These are phyloP conservation scores for Acleris holmiana DNA, from an alignment of 2,888 invertebrate genomes.

Conservation along the genomic window DNA sequence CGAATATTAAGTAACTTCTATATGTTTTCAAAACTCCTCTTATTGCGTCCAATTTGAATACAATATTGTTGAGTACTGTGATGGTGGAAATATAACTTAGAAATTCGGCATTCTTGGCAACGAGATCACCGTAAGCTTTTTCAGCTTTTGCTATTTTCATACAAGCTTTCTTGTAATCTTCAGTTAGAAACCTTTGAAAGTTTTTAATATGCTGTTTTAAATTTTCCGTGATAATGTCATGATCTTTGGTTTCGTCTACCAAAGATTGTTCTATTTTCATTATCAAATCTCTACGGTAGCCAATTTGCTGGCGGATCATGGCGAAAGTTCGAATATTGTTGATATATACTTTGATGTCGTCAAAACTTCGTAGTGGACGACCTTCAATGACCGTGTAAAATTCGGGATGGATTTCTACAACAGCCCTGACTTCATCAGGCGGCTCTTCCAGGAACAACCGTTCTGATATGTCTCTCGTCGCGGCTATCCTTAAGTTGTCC, in stretches of 20 bases:
- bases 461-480: slow-evolving; percentile 80
- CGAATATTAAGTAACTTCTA: slow-evolving; percentile 70
- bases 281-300: slow-evolving; percentile 71
- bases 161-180: slow-evolving; percentile 77
- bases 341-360: slow-evolving; percentile 85
- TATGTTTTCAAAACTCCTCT: slow-evolving; percentile 70
- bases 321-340: slow-evolving; percentile 79
- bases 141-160: slow-evolving; percentile 64
- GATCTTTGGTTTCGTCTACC: slow-evolving; percentile 61
- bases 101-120: slow-evolving; percentile 66
- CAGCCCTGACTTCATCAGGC: slow-evolving; percentile 82
- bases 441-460: slow-evolving; percentile 84
- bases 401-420: slow-evolving; percentile 87
- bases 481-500: slow-evolving; percentile 73
- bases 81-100: slow-evolving; percentile 63
- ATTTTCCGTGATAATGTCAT: slow-evolving; percentile 61
- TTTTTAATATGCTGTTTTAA: slow-evolving; percentile 71
- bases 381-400: slow-evolving; percentile 87
- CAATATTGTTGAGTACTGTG: slow-evolving; percentile 68
- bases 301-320: slow-evolving; percentile 78
- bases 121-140: slow-evolving; percentile 61
- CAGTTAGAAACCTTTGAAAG: slow-evolving; percentile 75
- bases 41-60: slow-evolving; percentile 76
- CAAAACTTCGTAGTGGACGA: slow-evolving; percentile 83
- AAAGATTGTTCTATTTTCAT: slow-evolving; percentile 68